Base-by-base conservation (phyloP, 2,113 vertebrate genomes). In the Corapipo altera region DNA sequence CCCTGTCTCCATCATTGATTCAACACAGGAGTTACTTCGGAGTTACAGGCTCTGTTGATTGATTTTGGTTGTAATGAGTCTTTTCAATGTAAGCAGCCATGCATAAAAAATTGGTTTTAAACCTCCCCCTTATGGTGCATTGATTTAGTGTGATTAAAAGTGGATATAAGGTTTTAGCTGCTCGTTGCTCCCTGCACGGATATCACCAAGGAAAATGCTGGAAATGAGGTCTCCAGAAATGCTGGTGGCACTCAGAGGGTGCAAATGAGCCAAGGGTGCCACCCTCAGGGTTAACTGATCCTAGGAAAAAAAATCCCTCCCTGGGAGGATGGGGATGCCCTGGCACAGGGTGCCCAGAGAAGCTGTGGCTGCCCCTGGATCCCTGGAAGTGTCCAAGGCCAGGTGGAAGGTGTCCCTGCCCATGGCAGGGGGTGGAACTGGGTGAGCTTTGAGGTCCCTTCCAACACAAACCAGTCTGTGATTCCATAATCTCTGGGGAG, bases 1-100 rank as follows among this genome's bases (percentile, higher is more conserved):
- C 24, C 57, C 57, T 51, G 33, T 62, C 88, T 91, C 72, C 84
- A 5, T 35, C 73, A 90, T 71, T 52, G 94, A 96, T 89, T 74
- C 41, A 67, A 84, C 49, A 81, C 88, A 15, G 81, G 93, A 95
- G 84, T 70, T 81, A 39, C 84, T 93, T 73, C 13, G 44, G 73
- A 85, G 88, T 86, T 96, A 66, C 72, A 84, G 96, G 78, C 71
- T 54, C 24, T 41, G 91, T 72, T 95, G 97, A 97, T 94, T 58
- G 80, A 94, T 86, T 55, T 79, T 43, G 84, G 70, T 73, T 71
- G 57, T 78, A 92, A 95, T 52, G 58, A 90, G 72, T 46, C 80
- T 83, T 93, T 85, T 85, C 74, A 37, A 52, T 35, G 72, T 17
- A 37, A 78, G 41, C 90, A 72, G 87, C 1, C 4, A 82, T 46